Evolutionary conservation across 1,140 invertebrate species (phyloP), one percentile per base, ranked within the genome.

Genomic region (Drosophila nasuta): DNA sequence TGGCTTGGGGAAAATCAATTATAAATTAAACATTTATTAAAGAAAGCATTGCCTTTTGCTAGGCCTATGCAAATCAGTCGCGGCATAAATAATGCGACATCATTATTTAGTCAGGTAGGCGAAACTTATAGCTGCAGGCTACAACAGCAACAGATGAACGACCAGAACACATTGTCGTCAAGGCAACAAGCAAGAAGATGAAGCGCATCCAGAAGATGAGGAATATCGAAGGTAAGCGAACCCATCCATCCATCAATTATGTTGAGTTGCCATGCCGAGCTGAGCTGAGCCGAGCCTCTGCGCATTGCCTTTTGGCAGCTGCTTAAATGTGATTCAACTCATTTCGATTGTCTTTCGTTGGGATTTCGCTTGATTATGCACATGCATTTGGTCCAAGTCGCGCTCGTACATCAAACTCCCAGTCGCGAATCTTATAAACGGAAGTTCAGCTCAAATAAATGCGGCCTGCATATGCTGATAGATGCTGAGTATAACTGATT

Each of bases 11-110:
- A 74, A 85, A 89, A 85, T 89, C 86, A 89, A 90, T 89, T 89
- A 90, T 89, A 89, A 90, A 89, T 85, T 85, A 89, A 89, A 85
- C 81, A 89, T 89, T 89, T 89, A 89, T 89, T 89, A 89, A 90
- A 81, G 81, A 90, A 81, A 64, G 58, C 66, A 63, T 43, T 46
- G 45, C 35, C 10, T 13, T 56, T 49, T 25, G 38, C 58, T 57
- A 51, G 35, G 54, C 60, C 60, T 88, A 88, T 88, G 83, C 85
- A 88, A 88, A 89, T 88, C 60, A 57, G 54, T 1, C 56, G 70
- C 77, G 74, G 85, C 83, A 88, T 88, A 88, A 88, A 88, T 89
- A 88, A 88, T 87, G 85, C 83, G 81, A 88, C 83, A 88, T 89
- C 85, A 88, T 89, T 88, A 88, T 88, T 88, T 89, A 89, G 83